These are phyloP conservation scores for Perdita meconis DNA, from an alignment of 2,888 invertebrate species.

Conservation along the genomic window DNA sequence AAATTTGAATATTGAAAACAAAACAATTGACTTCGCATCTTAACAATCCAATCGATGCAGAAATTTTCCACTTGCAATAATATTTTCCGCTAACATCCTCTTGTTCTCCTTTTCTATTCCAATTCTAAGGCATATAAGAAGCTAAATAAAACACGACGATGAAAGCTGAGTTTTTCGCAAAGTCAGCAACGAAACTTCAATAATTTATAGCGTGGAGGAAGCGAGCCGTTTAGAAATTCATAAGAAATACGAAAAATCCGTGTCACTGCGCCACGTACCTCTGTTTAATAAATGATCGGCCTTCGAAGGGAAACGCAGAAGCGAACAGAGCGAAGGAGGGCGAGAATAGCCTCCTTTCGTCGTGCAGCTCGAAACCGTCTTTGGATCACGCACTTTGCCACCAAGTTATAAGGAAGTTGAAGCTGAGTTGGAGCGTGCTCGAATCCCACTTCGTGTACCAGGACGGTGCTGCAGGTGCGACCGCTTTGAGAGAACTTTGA, in stretches of 20 bases:
- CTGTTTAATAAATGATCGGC: neutral
- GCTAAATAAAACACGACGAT: neutral
- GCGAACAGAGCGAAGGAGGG: neutral
- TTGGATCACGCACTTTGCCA: constrained; percentile 72
- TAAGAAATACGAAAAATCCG: neutral
- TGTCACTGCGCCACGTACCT: too few species aligned
- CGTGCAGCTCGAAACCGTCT: constrained; percentile 50
- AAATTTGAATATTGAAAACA: too few species aligned
- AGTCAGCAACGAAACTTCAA: neutral
- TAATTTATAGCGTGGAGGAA: neutral
- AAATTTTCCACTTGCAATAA: too few species aligned
- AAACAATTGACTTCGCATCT: too few species aligned
- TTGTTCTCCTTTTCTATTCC: neutral
- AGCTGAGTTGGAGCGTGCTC: constrained; percentile 59
- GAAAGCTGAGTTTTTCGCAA: neutral
- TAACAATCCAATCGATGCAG: too few species aligned
- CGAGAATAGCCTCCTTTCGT: constrained; percentile 54
- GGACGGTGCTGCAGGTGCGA: constrained; percentile 60
- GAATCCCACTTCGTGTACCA: constrained; percentile 40
- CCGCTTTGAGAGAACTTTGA: constrained; percentile 75
- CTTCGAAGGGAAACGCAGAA: neutral
- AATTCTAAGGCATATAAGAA: neutral
- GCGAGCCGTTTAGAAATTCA: neutral
- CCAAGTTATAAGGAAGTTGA: constrained; percentile 70
- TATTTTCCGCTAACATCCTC: neutral